Conservation (phyloP, 2,113 vertebrate species). For the Cryptomyrus ogoouensis region DNA sequence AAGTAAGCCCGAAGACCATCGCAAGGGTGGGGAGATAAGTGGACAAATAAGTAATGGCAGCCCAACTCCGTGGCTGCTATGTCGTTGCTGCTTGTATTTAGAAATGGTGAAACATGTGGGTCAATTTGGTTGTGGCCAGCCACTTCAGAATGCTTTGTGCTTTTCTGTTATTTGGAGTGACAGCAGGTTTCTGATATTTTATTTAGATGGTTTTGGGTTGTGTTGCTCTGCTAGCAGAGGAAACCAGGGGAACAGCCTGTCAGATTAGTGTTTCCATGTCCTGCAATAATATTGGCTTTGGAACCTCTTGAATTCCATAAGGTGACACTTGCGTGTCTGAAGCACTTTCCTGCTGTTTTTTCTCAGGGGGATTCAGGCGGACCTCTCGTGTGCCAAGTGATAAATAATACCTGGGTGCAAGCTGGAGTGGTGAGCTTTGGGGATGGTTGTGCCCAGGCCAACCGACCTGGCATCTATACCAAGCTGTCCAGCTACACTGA, state of each 20-base stretch:
- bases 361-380: constrained; percentile 67
- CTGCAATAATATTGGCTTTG: not conserved
- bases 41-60: too few relatives aligned
- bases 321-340: not conserved
- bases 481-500: constrained; percentile 49
- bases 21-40: too few relatives aligned
- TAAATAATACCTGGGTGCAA: constrained; percentile 62
- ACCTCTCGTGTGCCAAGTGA: constrained; percentile 58
- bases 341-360: not conserved
- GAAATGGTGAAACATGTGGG: too few relatives aligned
- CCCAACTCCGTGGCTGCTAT: too few relatives aligned
- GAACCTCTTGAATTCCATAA: not conserved
- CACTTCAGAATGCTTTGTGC: too few relatives aligned
- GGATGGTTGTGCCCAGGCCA: constrained; percentile 48
- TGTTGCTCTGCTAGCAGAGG: not conserved
- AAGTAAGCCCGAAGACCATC: too few relatives aligned
- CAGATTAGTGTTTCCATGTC: not conserved
- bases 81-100: too few relatives aligned
- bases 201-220: not conserved
- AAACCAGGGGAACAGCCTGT: not conserved
- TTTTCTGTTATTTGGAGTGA: too few relatives aligned
- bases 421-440: constrained; percentile 69
- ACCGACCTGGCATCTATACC: constrained; percentile 61
- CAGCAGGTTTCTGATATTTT: not conserved
- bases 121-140: too few relatives aligned